Percentiles rank a stretch among this genome's conserved stretches.
These are phyloP conservation scores for Montipora foliosa DNA, from an alignment of 64 coral and sea anemone species.

Conservation along the genomic window DNA sequence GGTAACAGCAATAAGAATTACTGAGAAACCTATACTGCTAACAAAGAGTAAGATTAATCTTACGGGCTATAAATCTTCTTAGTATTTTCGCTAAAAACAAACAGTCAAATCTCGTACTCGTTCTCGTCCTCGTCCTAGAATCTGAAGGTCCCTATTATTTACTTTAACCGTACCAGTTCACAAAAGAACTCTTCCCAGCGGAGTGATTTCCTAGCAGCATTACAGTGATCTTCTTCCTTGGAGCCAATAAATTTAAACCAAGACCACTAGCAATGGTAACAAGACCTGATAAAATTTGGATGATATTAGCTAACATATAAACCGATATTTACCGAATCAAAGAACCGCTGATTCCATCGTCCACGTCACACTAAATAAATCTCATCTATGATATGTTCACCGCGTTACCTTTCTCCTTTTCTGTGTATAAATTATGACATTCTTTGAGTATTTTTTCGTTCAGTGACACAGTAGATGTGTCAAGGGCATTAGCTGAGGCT, in stretches of 20 bases:
- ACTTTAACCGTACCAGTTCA: constrained; percentile 82
- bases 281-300: constrained; percentile 57
- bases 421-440: constrained; percentile 97
- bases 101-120: too few species aligned
- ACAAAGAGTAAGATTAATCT: too few species aligned
- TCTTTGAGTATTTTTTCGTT: constrained; percentile 97
- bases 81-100: too few species aligned
- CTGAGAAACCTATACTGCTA: too few species aligned
- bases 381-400: too few species aligned
- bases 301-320: too few species aligned
- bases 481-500: constrained; percentile 89
- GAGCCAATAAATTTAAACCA: constrained; percentile 85
- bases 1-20: too few species aligned
- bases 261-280: constrained; percentile 89
- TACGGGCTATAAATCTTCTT: too few species aligned
- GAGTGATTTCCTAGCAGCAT: constrained; percentile 96
- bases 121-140: too few species aligned
- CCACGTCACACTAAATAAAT: neutral
- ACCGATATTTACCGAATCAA: neutral
- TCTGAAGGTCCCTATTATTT: too few species aligned
- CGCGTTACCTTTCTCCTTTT: constrained; percentile 85
- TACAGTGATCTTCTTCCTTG: constrained; percentile 95
- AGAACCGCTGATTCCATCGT: neutral
- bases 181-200: constrained; percentile 98
- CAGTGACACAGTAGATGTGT: constrained; percentile 84